Evolutionary conservation across 2,888 invertebrate species (phyloP).

Genomic region (Abrostola triplasia): DNA sequence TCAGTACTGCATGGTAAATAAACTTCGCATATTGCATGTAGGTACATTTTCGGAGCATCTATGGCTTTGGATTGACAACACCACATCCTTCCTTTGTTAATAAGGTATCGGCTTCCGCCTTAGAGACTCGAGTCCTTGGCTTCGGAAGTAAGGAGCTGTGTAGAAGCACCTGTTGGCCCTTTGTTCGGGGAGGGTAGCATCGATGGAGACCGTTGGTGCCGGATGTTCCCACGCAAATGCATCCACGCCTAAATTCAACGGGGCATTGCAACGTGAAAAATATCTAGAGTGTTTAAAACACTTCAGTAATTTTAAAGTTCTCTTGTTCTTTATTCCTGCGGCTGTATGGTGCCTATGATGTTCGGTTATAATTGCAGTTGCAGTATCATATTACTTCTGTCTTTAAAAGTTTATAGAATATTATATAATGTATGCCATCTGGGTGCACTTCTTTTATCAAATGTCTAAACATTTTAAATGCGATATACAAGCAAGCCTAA

Average conservation of each 20-base stretch:
- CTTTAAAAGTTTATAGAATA: no score
- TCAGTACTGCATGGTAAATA: no score
- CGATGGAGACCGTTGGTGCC: conserved; percentile 58
- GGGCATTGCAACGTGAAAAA: conserved; percentile 43
- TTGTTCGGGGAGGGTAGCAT: conserved; percentile 61
- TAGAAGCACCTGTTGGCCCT: conserved; percentile 73
- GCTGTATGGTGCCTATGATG: no score
- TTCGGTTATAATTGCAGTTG: no score
- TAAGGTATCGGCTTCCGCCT: conserved; percentile 60
- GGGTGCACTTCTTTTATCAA: background rate
- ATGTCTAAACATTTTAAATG: conserved; percentile 6
- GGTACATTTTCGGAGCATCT: background rate
- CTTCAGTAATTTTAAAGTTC: background rate
- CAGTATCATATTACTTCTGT: no score
- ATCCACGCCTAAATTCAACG: conserved; percentile 59
- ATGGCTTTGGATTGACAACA: conserved; percentile 29
- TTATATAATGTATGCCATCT: no score
- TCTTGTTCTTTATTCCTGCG: no score
- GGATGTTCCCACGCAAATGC: conserved; percentile 83
- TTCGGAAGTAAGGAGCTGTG: conserved; percentile 79
- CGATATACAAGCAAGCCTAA: background rate
- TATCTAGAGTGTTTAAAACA: background rate
- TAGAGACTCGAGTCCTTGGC: conserved; percentile 59
- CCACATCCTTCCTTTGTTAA: conserved; percentile 74
- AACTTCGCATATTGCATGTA: background rate